A percentile compares a stretch with the other conserved stretches of the same genome.
Evolutionary conservation across 2,797 vertebrate genomes (phyloP).

Genomic region (Hephaestus fuliginosus): DNA sequence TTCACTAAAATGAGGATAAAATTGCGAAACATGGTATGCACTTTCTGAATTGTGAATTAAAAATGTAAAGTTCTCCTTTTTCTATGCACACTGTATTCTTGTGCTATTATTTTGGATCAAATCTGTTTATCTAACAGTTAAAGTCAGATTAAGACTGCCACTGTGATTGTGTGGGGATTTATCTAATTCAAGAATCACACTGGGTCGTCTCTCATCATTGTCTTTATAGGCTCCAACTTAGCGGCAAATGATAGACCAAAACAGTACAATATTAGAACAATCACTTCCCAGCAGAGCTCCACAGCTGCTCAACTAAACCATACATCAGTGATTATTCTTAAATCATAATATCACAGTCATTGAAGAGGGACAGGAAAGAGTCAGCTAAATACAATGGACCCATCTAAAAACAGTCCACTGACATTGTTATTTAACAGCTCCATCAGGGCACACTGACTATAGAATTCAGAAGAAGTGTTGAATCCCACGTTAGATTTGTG

Average conservation of each 20-base stretch:
- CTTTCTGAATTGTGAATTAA: neutral
- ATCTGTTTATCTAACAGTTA: neutral
- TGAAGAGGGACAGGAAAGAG: slow-evolving; percentile 30
- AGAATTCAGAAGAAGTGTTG: no score
- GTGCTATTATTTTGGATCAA: neutral
- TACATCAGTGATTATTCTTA: neutral
- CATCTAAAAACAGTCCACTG: slow-evolving; percentile 6
- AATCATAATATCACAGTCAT: slow-evolving; percentile 38
- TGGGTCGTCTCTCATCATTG: neutral
- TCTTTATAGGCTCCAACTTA: slow-evolving; percentile 23
- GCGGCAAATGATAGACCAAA: slow-evolving; percentile 36
- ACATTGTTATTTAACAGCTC: slow-evolving; percentile 13
- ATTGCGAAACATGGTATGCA: neutral
- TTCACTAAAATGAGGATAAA: neutral
- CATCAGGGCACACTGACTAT: neutral
- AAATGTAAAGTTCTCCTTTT: slow-evolving; percentile 19
- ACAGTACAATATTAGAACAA: neutral
- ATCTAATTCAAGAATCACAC: neutral
- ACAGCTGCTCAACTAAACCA: neutral
- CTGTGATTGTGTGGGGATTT: neutral
- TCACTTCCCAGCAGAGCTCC: slow-evolving; percentile 11
- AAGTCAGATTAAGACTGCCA: neutral
- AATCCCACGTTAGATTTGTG: neutral
- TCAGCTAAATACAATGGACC: slow-evolving; percentile 43
- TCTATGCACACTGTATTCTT: neutral